Evolutionary conservation across 2,113 vertebrate genomes (phyloP), one percentile per base, ranked within the genome.

Genomic region (Sinocyclocheilus rhinocerous): DNA sequence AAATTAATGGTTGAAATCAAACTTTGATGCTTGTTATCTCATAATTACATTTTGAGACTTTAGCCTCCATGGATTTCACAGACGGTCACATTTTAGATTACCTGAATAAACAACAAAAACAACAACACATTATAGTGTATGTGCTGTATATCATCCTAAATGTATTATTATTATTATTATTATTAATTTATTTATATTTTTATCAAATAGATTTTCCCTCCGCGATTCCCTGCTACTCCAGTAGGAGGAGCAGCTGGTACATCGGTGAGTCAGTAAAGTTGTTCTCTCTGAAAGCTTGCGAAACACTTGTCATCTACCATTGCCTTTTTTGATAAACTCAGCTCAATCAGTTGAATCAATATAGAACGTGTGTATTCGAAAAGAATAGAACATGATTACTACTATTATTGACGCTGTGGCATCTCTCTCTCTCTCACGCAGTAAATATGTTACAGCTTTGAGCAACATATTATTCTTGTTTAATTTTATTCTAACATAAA

Each of bases 161-260:
- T 1, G 20, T 13, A 24, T 76, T 20, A 55, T 0, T 18, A 55
- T 16, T 33, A 55, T 22, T n/a, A n/a, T n/a, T 33, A 55, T 22
- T 72, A 45, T 22, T 11, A 29, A 10, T 67, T 16, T 55, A 20
- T 20, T 39, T 13, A 29, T 75, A 79, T 61, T 76, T 52, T 76
- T 4, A 4, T 67, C 4, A 50, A 48, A 42, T 57, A 95, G 94
- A 88, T 95, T 84, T 94, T 93, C 65, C 93, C 94, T 8, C 92
- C 89, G 29, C 86, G 83, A 39, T 91, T 92, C 79, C 55, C 86
- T 13, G 55, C 42, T 55, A 86, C 79, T 39, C 88, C 88, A 87
- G n/a, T n/a, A n/a, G 91, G 88, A 69, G 93, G 91, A 22, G 5
- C 86, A n/a, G 91, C 88, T 16, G 67, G 83, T 61, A 87, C 83